Evolutionary conservation across 2,113 vertebrate species (phyloP), one percentile per base, ranked within the genome.

Genomic region (Hippocampus barbouri): DNA sequence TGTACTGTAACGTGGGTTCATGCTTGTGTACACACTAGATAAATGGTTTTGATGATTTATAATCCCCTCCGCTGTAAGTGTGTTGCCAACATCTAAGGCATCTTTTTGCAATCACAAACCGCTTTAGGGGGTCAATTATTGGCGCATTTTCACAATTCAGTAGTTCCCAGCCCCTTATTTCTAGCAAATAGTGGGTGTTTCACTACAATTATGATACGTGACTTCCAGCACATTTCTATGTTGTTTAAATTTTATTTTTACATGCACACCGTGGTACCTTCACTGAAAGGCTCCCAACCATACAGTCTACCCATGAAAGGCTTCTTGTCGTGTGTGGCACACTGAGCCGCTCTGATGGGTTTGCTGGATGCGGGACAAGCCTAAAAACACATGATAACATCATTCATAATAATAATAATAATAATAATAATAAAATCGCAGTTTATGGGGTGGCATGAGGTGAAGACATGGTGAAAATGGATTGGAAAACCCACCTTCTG

Each of bases 291-390:
- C 40, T 98, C 96, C 97, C 97, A 99, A 76, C 98, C 92, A 73
- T 99, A 99, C 80, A 96, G 90, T 62, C 95, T 90, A 49, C 97
- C 96, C 97, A 98, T 97, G 91, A 99, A 99, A 15, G 94, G 95
- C 72, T 95, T 94, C 86, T 90, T 96, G 91, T 99, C 96, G 90
- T 96, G 95, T 2, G 95, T 95, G 2, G 96, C 94, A 73, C 97
- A 99, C 15, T 99, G 97, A 16, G 94, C 90, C 30, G 95, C 95
- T 86, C 95, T 90, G 85, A 96, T 94, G 79, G 89, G 93, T 85
- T 91, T 92, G 85, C 94, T 95, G 88, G 90, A 92, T 77, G 94
- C 89, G 45, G 93, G 94, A 87, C 97, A 99, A 49, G 88, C 82
- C 97, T 99, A 89, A 77, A 78, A 45, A 86, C 68, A 70, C 61